These are phyloP conservation scores for Glaucopsyche alexis DNA, from an alignment of 2,888 invertebrate genomes.

Conservation along the genomic window DNA sequence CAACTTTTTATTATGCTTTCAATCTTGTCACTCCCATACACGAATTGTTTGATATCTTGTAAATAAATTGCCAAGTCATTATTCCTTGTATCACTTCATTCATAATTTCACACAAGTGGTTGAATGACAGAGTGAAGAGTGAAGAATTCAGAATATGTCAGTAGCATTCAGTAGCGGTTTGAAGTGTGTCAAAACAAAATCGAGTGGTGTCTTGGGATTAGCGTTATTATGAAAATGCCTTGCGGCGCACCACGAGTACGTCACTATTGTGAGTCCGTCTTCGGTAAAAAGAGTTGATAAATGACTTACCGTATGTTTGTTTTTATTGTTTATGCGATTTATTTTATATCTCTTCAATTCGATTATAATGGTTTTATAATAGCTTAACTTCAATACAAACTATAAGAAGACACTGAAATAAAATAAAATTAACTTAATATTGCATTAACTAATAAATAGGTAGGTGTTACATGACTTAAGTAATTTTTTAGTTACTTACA, in stretches of 20 bases:
- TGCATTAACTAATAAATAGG: no score
- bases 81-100: constrained; percentile 56
- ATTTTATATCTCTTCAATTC: neutral
- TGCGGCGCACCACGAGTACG: constrained; percentile 48
- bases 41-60: constrained; percentile 16
- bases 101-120: constrained; percentile 42
- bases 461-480: no score
- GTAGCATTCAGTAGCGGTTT: constrained; percentile 54
- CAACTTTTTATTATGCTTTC: neutral
- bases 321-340: constrained; percentile 3
- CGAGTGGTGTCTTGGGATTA: constrained; percentile 73
- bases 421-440: no score
- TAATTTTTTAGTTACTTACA: no score
- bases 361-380: constrained; percentile 5
- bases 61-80: constrained; percentile 52
- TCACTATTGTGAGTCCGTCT: constrained; percentile 29
- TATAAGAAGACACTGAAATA: neutral
- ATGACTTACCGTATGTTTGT: constrained; percentile 32
- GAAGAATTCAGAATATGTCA: constrained; percentile 49
- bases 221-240: constrained; percentile 51
- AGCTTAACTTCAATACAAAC: neutral
- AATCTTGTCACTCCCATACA: constrained; percentile 4
- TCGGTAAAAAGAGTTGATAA: constrained; percentile 27
- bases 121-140: constrained; percentile 57
- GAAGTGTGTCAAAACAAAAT: constrained; percentile 76